Evolutionary conservation across 2,113 vertebrate species (phyloP).

Genomic region (Caranx ignobilis): DNA sequence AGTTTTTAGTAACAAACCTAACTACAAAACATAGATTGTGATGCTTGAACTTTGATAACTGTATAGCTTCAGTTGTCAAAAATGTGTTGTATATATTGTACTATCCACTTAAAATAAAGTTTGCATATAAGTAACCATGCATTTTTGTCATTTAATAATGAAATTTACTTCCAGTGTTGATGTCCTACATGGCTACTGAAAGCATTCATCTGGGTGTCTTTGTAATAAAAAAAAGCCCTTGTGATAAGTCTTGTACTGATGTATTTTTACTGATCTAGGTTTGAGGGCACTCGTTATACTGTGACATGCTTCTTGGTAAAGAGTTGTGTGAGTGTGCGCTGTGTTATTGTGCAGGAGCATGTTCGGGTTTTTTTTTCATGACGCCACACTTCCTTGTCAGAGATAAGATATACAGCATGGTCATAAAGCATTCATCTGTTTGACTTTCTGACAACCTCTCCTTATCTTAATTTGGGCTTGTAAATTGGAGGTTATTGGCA

Average conservation of each 20-base stretch:
- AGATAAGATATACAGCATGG: conserved; percentile 65
- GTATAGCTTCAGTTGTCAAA: background rate
- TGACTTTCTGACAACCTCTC: conserved; percentile 66
- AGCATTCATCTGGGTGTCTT: background rate
- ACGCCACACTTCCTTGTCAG: conserved; percentile 58
- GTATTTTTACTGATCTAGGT: conserved; percentile 21
- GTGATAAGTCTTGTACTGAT: conserved; percentile 4
- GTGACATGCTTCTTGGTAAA: background rate
- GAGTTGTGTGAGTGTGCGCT: conserved; percentile 3
- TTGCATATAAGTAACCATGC: background rate
- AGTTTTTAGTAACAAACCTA: background rate
- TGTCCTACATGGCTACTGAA: background rate
- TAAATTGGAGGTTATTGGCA: conserved; percentile 59
- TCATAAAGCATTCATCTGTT: conserved; percentile 56
- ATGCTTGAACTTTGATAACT: accelerated
- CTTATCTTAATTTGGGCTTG: conserved; percentile 76
- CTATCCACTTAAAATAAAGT: background rate
- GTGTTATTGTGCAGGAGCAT: conserved; percentile 19
- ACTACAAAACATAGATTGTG: background rate
- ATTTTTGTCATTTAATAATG: conserved; percentile 1
- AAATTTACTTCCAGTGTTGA: background rate
- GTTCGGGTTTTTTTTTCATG: conserved; percentile 49
- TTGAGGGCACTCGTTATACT: background rate
- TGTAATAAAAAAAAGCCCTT: background rate
- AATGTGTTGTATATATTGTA: background rate